Percentiles rank a stretch among this genome's conserved stretches.
Evolutionary conservation across 2,113 vertebrate species (phyloP).

Genomic region (Lucifuga dentata): DNA sequence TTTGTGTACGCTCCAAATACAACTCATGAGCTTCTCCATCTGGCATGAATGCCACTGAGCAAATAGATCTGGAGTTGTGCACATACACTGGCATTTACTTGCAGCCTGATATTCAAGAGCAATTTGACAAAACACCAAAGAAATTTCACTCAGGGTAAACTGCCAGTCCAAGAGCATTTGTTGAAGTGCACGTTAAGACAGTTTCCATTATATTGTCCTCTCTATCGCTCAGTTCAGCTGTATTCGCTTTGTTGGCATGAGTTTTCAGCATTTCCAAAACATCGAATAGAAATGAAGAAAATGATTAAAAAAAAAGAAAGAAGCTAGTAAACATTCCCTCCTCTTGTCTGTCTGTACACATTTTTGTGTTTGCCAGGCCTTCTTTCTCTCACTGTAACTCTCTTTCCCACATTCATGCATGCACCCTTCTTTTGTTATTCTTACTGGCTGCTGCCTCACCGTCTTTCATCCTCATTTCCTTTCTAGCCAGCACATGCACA

Average conservation of each 20-base stretch:
- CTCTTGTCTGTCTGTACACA: not conserved
- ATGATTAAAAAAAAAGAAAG: not conserved
- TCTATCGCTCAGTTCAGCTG: not conserved
- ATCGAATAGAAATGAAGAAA: not conserved
- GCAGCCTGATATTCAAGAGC: not conserved
- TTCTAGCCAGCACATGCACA: not conserved
- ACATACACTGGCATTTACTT: constrained; percentile 15
- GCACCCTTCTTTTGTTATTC: not conserved
- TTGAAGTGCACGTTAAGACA: too few relatives aligned
- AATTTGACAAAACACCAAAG: too few relatives aligned
- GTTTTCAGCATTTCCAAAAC: constrained; percentile 2
- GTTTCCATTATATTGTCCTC: constrained; percentile 8
- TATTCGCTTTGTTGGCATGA: not conserved
- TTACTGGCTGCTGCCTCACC: not conserved
- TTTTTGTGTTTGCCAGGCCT: not conserved
- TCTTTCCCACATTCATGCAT: not conserved
- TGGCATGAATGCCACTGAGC: not conserved
- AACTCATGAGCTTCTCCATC: not conserved
- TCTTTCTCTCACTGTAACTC: not conserved
- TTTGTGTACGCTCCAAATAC: not conserved
- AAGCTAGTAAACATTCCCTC: not conserved
- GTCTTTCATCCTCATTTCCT: not conserved
- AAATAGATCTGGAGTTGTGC: constrained; percentile 2
- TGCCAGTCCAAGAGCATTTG: too few relatives aligned
- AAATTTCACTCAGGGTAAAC: too few relatives aligned